These are phyloP conservation scores for Stictocephala bisonia DNA, from an alignment of 2,888 invertebrate species.

Conservation along the genomic window DNA sequence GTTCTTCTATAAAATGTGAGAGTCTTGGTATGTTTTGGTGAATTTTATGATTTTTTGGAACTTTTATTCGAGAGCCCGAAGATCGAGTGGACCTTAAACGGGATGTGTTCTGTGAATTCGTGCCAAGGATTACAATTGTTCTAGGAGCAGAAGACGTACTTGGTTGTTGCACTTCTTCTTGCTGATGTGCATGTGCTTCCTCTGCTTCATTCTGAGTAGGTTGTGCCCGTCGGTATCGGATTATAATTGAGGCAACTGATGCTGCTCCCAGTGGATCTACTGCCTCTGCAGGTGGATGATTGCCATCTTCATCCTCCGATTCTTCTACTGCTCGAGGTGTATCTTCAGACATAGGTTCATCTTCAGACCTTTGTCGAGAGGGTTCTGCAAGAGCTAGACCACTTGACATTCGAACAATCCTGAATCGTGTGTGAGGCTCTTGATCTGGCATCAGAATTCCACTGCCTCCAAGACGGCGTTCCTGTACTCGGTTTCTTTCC, in stretches of 20 bases:
- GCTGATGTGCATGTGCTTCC: background rate
- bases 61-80: slow-evolving; percentile 43
- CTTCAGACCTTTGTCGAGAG: background rate
- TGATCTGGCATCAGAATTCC: slow-evolving; percentile 37
- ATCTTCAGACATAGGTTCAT: background rate
- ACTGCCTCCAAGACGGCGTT: slow-evolving; percentile 23
- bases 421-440: slow-evolving; percentile 54
- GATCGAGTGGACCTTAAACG: background rate
- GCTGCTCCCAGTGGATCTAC: background rate
- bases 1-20: slow-evolving; percentile 86
- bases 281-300: background rate
- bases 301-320: background rate
- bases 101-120: background rate
- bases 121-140: slow-evolving; percentile 25
- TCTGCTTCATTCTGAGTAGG: background rate
- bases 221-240: slow-evolving; percentile 17
- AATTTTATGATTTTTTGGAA: slow-evolving; percentile 57
- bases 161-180: slow-evolving; percentile 16
- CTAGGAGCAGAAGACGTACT: slow-evolving; percentile 8
- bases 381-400: slow-evolving; percentile 53
- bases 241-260: slow-evolving; percentile 23
- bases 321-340: background rate
- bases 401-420: slow-evolving; percentile 58
- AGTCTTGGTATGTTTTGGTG: slow-evolving; percentile 79
- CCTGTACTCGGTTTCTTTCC: slow-evolving; percentile 43